Evolutionary conservation across 2,797 vertebrate species (phyloP), one percentile per base, ranked within the genome.

Genomic region (Esox masquinongy): DNA sequence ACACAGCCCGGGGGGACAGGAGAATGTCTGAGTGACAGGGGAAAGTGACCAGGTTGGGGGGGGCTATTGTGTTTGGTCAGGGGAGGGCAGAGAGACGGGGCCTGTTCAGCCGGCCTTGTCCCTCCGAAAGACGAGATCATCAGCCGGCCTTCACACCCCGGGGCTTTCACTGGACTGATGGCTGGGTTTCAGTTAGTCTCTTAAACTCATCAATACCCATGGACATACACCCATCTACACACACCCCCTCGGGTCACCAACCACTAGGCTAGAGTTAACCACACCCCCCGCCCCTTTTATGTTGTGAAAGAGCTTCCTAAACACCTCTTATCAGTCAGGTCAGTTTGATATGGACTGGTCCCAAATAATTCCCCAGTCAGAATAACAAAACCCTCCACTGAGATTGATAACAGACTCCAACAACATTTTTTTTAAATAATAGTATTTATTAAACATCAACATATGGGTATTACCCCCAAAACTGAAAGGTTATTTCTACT

Each of bases 11-110:
- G 43, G 43, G 43, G 9, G 9, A 47, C 43, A 47, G 43, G 12
- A 47, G 11, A 47, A 76, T 77, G 84, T 87, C 85, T 93, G 89
- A 94, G 81, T 93, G 92, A 92, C 88, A 88, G 89, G 88, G 88
- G 89, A 93, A 93, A 93, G 91, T 92, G 89, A 87, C 76, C 76
- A 70, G 51, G 80, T 79, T 79, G 74, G 70, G 53, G 84, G 85
- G 87, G 88, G 74, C 82, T 88, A 89, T 93, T 94, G 89, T 93
- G 79, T 87, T 90, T 84, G 91, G 73, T 86, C 85, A 91, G 80
- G 77, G 80, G 81, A 72, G 79, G 24, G 56, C 47, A 73, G 31
- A 73, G 68, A 63, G 87, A 50, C n/a, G 49, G 50, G 47, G 56
- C 69, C 63, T 43, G 68, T 22, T 72, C 83, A 63, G 56, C 83